Base-by-base conservation (phyloP, 2,888 invertebrate species). In the Argyra leucocephala region DNA sequence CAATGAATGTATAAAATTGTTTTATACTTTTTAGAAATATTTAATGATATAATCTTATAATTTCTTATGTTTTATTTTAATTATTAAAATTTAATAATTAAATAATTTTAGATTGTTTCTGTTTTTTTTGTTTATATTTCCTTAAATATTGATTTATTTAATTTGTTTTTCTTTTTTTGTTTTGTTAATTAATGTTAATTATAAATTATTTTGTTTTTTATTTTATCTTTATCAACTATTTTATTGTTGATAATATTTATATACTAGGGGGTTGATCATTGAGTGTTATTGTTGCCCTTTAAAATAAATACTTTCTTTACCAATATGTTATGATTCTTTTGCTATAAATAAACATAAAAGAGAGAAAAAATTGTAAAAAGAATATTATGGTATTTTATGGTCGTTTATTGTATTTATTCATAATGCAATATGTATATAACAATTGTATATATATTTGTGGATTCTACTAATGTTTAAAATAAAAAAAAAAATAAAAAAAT, bases 251-350 rank as follows among this genome's bases (percentile, higher is more conserved):
- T 57, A 57, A 66, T 60, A 24, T 65, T 62, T 31, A 61, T 65
- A 31, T 48, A n/a, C 7, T 66, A 48, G 48, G 48, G 48, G 48
- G 67, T 18, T 69, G 64, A 78, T 79, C 80, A 78, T 80, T 80
- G 77, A 78, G 80, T 76, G 78, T 79, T 77, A 75, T 79, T 78
- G 76, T 79, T 76, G 73, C 80, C 80, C 77, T 79, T 78, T 73
- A 79, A 78, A 77, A 79, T 79, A 78, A 79, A 79, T 77, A 79
- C 79, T 74, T 79, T 79, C 78, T 79, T 79, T 76, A 79, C 79
- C 79, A 79, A 77, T 76, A 79, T 78, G 74, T 79, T 79, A 74
- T 79, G 79, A 73, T 79, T 79, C 76, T 77, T 78, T 75, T 75
- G 78, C 79, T 79, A 72, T 61, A 67, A 69, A 69, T 65, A 67